A percentile compares a stretch with the other conserved stretches of the same genome.
These are phyloP conservation scores for Dasypogon diadema DNA, from an alignment of 2,888 invertebrate genomes.

Conservation along the genomic window DNA sequence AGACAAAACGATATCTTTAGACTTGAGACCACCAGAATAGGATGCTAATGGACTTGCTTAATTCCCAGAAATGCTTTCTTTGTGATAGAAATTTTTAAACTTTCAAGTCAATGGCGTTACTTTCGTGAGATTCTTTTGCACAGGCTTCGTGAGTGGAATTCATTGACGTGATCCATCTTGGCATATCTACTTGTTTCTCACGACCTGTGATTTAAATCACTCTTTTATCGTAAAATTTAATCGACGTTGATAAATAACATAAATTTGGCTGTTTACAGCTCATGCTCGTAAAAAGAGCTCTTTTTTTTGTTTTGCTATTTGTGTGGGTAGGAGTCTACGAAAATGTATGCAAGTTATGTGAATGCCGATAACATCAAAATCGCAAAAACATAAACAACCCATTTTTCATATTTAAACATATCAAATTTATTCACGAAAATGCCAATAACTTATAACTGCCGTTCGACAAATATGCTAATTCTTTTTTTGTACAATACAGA, in stretches of 20 bases:
- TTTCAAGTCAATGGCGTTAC: background rate
- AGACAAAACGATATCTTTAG: too few species aligned
- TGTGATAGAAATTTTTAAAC: background rate
- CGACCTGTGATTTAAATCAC: background rate
- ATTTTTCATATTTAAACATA: background rate
- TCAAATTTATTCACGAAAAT: background rate
- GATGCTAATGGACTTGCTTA: background rate
- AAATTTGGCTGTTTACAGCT: background rate
- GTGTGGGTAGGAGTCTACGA: background rate
- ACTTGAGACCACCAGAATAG: background rate
- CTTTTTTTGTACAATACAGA: background rate
- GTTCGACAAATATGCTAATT: background rate
- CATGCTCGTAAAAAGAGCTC: background rate
- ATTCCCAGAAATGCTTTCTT: background rate
- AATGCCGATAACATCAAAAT: background rate
- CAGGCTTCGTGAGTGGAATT: background rate
- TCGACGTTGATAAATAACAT: background rate
- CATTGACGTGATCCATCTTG: background rate
- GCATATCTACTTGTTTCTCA: background rate
- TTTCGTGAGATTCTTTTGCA: background rate
- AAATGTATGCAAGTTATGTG: background rate
- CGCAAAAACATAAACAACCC: background rate
- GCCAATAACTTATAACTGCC: too few species aligned
- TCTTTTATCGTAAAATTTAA: background rate
- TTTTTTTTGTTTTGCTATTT: background rate